phyloP scores from a whole-genome alignment of 64 coral and sea anemone genomes.

The Hydrozoanthus tunicans region DNA sequence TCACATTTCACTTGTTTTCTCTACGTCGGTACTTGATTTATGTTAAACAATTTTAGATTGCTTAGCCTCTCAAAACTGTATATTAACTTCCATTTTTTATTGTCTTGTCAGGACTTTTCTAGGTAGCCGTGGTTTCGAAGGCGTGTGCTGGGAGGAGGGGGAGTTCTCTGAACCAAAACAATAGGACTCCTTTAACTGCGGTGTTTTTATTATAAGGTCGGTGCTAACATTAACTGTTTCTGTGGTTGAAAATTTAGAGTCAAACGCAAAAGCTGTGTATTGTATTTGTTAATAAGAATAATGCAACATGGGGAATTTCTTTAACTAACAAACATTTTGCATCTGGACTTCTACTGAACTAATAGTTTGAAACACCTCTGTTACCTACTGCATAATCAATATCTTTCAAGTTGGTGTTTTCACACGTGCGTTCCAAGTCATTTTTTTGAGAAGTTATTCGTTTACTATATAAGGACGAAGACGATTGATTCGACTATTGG shows the following conservation, averaged over 20 bases:
- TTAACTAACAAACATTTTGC: no score
- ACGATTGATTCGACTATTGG: no score
- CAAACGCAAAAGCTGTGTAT: background rate
- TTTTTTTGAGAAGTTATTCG: no score
- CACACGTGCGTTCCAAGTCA: no score
- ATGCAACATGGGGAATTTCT: background rate
- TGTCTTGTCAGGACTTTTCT: background rate
- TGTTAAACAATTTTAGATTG: background rate
- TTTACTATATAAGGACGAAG: no score
- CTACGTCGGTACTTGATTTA: background rate
- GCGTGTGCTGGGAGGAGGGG: background rate
- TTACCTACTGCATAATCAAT: no score
- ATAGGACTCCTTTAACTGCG: background rate
- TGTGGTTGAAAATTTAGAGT: background rate
- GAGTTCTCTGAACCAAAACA: background rate
- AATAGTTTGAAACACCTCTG: no score
- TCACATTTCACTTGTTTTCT: background rate
- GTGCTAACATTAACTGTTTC: background rate
- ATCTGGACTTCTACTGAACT: no score
- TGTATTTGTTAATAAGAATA: background rate
- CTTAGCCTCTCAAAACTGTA: background rate
- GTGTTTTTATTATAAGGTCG: background rate
- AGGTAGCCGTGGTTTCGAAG: background rate
- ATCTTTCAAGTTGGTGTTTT: no score
- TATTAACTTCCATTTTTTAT: background rate